These are phyloP conservation scores for Pyrocoelia pectoralis DNA, from an alignment of 2,888 invertebrate genomes.

Conservation along the genomic window DNA sequence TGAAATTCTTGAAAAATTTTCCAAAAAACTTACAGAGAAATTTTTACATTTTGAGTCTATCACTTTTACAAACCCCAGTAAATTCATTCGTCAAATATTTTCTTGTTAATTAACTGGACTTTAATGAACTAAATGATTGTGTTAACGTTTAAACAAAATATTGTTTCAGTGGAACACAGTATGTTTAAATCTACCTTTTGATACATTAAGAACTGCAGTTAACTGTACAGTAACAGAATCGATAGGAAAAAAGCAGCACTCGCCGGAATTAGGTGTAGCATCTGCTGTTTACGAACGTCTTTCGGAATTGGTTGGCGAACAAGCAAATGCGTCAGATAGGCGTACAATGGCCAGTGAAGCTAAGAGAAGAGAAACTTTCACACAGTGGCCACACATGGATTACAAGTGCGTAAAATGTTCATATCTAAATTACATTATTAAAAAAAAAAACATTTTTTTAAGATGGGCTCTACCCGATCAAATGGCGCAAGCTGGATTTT, in stretches of 20 bases:
- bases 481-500: conserved; percentile 97
- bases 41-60: no score
- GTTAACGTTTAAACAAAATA: conserved; percentile 10
- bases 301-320: conserved; percentile 72
- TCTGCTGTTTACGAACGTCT: conserved; percentile 89
- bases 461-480: conserved; percentile 96
- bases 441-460: no score
- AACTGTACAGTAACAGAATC: conserved; percentile 83
- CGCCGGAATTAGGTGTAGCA: conserved; percentile 87
- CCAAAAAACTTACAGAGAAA: no score
- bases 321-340: conserved; percentile 62
- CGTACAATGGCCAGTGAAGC: conserved; percentile 91
- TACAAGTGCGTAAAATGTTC: conserved; percentile 73
- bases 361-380: conserved; percentile 88
- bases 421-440: no score
- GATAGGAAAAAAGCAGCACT: conserved; percentile 81
- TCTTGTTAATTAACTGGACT: no score
- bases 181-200: conserved; percentile 81
- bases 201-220: conserved; percentile 80
- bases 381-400: conserved; percentile 96
- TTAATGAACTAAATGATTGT: no score
- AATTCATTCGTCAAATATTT: no score
- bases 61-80: no score
- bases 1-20: no score
- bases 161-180: conserved; percentile 88